Evolutionary conservation across 2,888 invertebrate species (phyloP).

Genomic region (Diarsia mendica): DNA sequence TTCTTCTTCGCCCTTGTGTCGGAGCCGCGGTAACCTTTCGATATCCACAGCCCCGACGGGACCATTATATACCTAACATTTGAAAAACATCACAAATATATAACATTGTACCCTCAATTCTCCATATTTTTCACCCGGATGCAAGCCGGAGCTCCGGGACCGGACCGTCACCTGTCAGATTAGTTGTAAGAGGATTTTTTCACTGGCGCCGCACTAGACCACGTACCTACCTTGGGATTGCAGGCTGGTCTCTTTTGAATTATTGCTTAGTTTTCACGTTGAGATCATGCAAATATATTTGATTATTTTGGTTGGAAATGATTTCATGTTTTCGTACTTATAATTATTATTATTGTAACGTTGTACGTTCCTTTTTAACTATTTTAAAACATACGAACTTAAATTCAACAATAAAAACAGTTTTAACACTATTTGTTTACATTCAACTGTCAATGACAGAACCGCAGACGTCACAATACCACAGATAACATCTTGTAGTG

Average conservation of each 20-base stretch:
- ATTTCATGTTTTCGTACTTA: not conserved
- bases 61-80: not conserved
- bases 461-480: too few species aligned
- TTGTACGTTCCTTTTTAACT: too few species aligned
- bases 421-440: too few species aligned
- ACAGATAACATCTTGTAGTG: too few species aligned
- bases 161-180: conserved; percentile 53
- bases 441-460: too few species aligned
- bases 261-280: conserved; percentile 27
- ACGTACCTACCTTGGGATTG: conserved; percentile 39
- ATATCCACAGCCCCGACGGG: too few species aligned
- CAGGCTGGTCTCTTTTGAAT: conserved; percentile 11
- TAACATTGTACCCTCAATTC: conserved; percentile 8
- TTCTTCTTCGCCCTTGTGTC: too few species aligned
- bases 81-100: conserved; percentile 5
- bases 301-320: not conserved
- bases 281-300: conserved; percentile 36
- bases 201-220: conserved; percentile 17
- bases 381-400: too few species aligned
- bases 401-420: too few species aligned
- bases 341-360: too few species aligned
- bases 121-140: conserved; percentile 48
- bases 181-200: conserved; percentile 61
- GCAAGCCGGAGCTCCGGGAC: conserved; percentile 47
- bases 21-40: too few species aligned